Percentiles rank a stretch among this genome's conserved stretches.
Evolutionary conservation across 1,140 invertebrate genomes (phyloP).

Genomic region (Reticulitermes speratus): DNA sequence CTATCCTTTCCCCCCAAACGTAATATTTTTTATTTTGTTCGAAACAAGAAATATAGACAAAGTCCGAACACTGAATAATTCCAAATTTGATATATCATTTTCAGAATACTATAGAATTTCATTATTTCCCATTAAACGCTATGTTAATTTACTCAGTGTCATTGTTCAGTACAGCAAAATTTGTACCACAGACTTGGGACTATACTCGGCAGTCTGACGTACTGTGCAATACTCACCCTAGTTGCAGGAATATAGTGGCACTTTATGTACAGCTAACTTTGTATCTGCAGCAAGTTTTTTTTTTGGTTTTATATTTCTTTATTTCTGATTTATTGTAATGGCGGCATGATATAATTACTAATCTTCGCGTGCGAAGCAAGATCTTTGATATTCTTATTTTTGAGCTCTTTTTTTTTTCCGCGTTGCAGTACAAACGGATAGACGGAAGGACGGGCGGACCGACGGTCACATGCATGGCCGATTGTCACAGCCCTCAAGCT

Average conservation of each 20-base stretch:
- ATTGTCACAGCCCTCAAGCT: not conserved
- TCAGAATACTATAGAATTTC: too few species aligned
- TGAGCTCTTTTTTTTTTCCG: not conserved
- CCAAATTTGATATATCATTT: too few species aligned
- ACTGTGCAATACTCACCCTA: not conserved
- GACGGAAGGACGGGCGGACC: not conserved
- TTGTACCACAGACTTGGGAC: too few species aligned
- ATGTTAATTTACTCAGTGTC: too few species aligned
- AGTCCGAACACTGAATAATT: too few species aligned
- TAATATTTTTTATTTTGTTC: too few species aligned
- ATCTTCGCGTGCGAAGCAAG: slow-evolving; percentile 11
- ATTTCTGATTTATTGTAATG: slow-evolving; percentile 12
- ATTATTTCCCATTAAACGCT: too few species aligned
- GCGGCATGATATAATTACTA: slow-evolving; percentile 16
- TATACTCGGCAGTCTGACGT: not conserved
- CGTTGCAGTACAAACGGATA: too few species aligned
- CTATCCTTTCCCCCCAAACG: too few species aligned
- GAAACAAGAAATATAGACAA: too few species aligned
- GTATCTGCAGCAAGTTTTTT: not conserved
- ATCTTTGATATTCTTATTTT: not conserved
- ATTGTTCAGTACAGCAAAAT: too few species aligned
- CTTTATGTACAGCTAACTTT: not conserved
- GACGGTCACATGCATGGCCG: not conserved
- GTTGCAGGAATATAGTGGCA: not conserved
- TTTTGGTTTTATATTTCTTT: not conserved